Evolutionary conservation across 2,113 vertebrate genomes (phyloP).

Genomic region (Aptenodytes forsteri): DNA sequence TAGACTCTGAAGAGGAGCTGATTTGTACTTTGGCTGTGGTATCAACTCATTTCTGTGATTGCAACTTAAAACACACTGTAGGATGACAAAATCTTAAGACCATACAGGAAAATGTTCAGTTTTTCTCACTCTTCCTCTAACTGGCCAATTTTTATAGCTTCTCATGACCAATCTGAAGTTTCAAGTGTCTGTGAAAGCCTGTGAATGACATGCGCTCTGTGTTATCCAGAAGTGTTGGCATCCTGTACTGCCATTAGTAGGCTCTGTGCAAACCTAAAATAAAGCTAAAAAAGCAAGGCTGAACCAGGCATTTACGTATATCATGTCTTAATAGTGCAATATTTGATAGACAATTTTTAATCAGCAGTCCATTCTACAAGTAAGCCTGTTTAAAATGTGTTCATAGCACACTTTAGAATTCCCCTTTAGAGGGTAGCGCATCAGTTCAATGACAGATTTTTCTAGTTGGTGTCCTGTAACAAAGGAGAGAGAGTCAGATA

Average conservation of each 20-base stretch:
- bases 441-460: not conserved
- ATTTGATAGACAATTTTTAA: not conserved
- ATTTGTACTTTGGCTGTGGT: not conserved
- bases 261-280: not conserved
- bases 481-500: not conserved
- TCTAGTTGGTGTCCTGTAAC: not conserved
- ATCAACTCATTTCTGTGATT: not conserved
- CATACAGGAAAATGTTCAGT: not conserved
- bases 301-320: not conserved
- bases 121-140: not conserved
- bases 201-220: fast-evolving
- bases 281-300: not conserved
- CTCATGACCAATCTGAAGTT: not conserved
- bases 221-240: not conserved
- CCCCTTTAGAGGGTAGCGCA: not conserved
- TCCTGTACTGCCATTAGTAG: not conserved
- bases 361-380: not conserved
- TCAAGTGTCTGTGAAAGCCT: not conserved
- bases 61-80: not conserved
- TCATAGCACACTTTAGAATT: not conserved
- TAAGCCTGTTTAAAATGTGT: not conserved
- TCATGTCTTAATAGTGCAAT: not conserved
- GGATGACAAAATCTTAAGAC: not conserved
- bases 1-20: not conserved
- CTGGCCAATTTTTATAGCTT: not conserved